Percentiles rank a stretch among this genome's conserved stretches.
Evolutionary conservation across 2,888 invertebrate genomes (phyloP).

Genomic region (Monoplex corrugatus): DNA sequence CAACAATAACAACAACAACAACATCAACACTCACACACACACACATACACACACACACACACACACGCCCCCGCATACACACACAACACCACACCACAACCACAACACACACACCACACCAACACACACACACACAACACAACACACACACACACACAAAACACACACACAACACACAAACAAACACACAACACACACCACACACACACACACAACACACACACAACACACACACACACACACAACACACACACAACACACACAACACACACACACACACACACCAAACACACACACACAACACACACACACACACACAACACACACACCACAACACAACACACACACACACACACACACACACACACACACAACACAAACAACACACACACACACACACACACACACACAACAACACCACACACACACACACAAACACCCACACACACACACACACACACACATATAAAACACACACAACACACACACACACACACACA

Average conservation of each 20-base stretch:
- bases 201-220: background rate
- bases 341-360: background rate
- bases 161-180: background rate
- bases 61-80: background rate
- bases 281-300: background rate
- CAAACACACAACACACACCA: background rate
- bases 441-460: background rate
- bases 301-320: constrained; percentile 26
- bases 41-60: background rate
- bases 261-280: background rate
- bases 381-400: background rate
- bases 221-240: too few species aligned
- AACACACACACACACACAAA: background rate
- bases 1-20: too few species aligned
- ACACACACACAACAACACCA: too few species aligned
- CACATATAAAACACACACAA: background rate
- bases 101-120: background rate
- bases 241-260: background rate
- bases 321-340: background rate
- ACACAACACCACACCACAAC: background rate
- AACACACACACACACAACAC: background rate
- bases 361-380: background rate
- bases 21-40: background rate
- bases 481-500: background rate
- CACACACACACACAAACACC: too few species aligned